Evolutionary conservation across 2,888 invertebrate species (phyloP).

Genomic region (Tipula unca): DNA sequence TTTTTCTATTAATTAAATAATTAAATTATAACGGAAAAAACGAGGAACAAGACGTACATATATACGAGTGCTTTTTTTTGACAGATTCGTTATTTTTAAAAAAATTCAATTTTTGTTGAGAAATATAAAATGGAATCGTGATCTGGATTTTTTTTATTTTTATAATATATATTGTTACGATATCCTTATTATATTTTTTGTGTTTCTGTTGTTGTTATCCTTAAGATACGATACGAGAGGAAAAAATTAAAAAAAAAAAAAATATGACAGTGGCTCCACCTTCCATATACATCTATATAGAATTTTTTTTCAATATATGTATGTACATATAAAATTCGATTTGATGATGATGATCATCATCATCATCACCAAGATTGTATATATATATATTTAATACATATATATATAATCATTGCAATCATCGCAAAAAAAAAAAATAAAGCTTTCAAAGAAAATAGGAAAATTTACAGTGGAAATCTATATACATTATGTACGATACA

Average conservation of each 20-base stretch:
- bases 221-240: neutral
- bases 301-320: neutral
- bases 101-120: neutral
- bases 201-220: neutral
- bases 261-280: slow-evolving; percentile 16
- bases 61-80: neutral
- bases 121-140: slow-evolving; percentile 14
- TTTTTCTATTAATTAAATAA: slow-evolving; percentile 14
- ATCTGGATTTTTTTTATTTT: slow-evolving; percentile 16
- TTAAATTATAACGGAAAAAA: neutral
- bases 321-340: slow-evolving; percentile 9
- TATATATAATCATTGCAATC: neutral
- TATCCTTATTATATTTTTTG: neutral
- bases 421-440: neutral
- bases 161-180: neutral
- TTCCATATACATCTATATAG: neutral
- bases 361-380: neutral
- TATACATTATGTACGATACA: neutral
- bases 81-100: neutral
- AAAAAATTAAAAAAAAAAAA: neutral
- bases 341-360: neutral
- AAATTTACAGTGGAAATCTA: neutral
- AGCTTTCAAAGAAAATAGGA: slow-evolving; percentile 15
- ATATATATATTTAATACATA: too few species aligned
- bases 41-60: neutral